Evolutionary conservation across 1,140 invertebrate species (phyloP), one percentile per base, ranked within the genome.

Genomic region (Temnothorax longispinosus): DNA sequence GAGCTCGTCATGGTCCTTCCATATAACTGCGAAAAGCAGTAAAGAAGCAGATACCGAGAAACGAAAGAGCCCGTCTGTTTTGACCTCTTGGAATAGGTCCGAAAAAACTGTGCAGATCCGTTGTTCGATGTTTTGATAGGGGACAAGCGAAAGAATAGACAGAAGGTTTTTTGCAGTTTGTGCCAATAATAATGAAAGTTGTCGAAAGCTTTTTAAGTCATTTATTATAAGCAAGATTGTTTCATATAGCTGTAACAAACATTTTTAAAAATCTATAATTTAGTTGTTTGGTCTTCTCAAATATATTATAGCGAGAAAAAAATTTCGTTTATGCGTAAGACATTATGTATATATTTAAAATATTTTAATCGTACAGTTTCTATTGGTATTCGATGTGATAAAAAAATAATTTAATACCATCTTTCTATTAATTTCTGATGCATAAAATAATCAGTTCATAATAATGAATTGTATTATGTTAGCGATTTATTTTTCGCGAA

Each of bases 101-200:
- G 52, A 80, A 56, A 47, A 44, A 65, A 44, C 27, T 21, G 38
- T 3, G 11, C 13, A 15, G n/a, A 35, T 1, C 38, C 21, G 54
- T 75, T 82, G 32, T 13, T 64, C 38, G 5, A 18, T 5, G 47
- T 60, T 18, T 7, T 50, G 56, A n/a, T n/a, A n/a, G n/a, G n/a
- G n/a, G n/a, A 65, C 32, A 47, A 74, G 52, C 60, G 32, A 76
- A 72, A 54, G 21, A 32, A 80, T 50, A 58, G 41, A 11, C 8
- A 8, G 27, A 21, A 27, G 27, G 27, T 27, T 32, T 6, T 76
- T 27, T 41, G n/a, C 3, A 13, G 3, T 5, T 77, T 44, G 27
- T 27, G 27, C 18, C 0, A 35, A 13, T 7, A 44, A 27, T 18
- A 77, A 47, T 11, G 21, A 76, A 65, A 65, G 11, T 8, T 75